Conservation (phyloP, 2,888 invertebrate species). For the Loripinus fragilis region DNA sequence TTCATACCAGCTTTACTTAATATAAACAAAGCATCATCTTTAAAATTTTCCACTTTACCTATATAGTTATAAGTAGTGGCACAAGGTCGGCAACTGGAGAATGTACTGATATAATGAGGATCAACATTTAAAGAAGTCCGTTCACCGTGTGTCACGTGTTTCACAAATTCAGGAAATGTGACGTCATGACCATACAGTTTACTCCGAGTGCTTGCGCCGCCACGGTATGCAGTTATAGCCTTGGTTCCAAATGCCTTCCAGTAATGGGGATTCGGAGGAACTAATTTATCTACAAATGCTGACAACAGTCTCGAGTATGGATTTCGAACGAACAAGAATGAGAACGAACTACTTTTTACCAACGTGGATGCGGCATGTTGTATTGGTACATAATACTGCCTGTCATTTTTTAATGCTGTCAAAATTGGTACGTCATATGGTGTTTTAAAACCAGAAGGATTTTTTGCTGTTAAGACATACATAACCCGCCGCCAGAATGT, state of each 20-base stretch:
- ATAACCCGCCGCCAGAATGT: slow-evolving; percentile 49
- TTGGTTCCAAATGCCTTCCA: slow-evolving; percentile 47
- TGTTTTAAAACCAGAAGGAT: slow-evolving; percentile 6
- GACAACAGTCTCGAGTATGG: slow-evolving; percentile 48
- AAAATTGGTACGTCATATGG: slow-evolving; percentile 46
- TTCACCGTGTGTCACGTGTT: slow-evolving; percentile 31
- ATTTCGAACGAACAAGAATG: slow-evolving; percentile 46
- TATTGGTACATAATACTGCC: background rate
- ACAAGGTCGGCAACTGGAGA: slow-evolving; percentile 48
- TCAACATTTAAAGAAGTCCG: slow-evolving; percentile 33
- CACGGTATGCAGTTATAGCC: slow-evolving; percentile 29
- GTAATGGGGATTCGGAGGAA: slow-evolving; percentile 46
- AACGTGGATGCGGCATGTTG: background rate
- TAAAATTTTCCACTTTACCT: slow-evolving; percentile 50
- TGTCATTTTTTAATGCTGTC: slow-evolving; percentile 22
- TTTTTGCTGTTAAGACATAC: slow-evolving; percentile 25
- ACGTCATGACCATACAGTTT: slow-evolving; percentile 42
- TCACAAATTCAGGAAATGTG: slow-evolving; percentile 52
- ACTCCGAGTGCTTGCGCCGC: background rate
- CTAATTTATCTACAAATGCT: slow-evolving; percentile 52
- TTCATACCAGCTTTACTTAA: slow-evolving; percentile 47
- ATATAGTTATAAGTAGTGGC: slow-evolving; percentile 33
- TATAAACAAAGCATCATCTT: slow-evolving; percentile 40
- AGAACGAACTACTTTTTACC: slow-evolving; percentile 35
- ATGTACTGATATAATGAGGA: slow-evolving; percentile 43